Evolutionary conservation across 2,888 invertebrate species (phyloP).

Genomic region (Alloscopus bannaensis): DNA sequence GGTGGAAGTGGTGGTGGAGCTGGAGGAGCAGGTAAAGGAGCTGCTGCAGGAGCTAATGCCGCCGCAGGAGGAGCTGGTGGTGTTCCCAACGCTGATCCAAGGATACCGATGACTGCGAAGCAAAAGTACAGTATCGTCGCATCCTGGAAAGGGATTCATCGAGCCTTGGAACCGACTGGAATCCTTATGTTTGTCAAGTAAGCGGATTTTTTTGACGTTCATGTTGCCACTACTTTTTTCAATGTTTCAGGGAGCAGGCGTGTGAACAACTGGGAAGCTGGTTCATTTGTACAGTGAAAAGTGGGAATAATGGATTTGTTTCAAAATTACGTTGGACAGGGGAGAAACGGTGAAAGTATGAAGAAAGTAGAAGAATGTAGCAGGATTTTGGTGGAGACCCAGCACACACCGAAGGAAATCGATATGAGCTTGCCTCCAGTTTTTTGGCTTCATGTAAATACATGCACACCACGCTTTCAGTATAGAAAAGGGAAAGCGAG

Average conservation of each 20-base stretch:
- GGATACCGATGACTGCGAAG: conserved; percentile 88
- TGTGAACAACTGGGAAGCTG: too few species aligned
- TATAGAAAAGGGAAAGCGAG: background rate
- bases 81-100: conserved; percentile 79
- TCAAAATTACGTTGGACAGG: too few species aligned
- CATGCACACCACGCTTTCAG: background rate
- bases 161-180: conserved; percentile 92
- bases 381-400: too few species aligned
- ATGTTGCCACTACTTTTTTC: background rate
- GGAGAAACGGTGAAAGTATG: too few species aligned
- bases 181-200: conserved; percentile 94
- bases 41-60: conserved; percentile 16
- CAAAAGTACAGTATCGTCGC: conserved; percentile 93
- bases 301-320: too few species aligned
- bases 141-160: conserved; percentile 92
- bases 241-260: too few species aligned
- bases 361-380: too few species aligned
- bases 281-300: too few species aligned
- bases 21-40: conserved; percentile 55
- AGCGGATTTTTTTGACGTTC: conserved; percentile 79
- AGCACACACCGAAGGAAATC: background rate
- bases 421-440: too few species aligned
- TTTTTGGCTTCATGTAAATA: background rate
- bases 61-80: conserved; percentile 16
- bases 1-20: conserved; percentile 60